These are phyloP conservation scores for Drosophila cognata DNA, from an alignment of 2,888 invertebrate genomes.

Conservation along the genomic window DNA sequence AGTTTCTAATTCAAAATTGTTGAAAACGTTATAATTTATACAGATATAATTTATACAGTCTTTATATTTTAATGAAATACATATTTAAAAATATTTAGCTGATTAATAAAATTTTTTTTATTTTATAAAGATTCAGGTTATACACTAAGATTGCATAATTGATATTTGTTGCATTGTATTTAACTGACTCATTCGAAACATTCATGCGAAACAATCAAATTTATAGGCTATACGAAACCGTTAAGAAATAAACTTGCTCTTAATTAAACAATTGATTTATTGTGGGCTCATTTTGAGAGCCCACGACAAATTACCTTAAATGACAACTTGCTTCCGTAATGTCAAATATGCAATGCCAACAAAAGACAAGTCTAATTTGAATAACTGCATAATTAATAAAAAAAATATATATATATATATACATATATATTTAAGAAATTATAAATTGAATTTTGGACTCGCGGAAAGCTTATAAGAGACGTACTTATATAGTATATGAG, in stretches of 20 bases:
- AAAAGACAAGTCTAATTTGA: conserved; percentile 54
- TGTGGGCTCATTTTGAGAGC: conserved; percentile 17
- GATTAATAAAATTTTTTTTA: neutral
- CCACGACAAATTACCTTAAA: conserved; percentile 57
- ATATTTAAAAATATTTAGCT: neutral
- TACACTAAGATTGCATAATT: no score
- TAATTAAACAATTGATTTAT: conserved; percentile 29
- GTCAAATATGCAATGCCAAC: conserved; percentile 43
- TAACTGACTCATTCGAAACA: conserved; percentile 8
- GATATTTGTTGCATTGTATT: neutral
- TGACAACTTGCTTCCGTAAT: conserved; percentile 73
- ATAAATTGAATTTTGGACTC: conserved; percentile 44
- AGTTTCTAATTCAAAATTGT: no score
- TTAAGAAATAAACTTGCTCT: conserved; percentile 26
- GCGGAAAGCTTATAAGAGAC: conserved; percentile 16
- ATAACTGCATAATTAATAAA: conserved; percentile 68
- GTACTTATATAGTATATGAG: neutral
- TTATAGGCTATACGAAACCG: conserved; percentile 27
- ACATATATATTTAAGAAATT: conserved; percentile 8
- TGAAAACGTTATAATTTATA: neutral
- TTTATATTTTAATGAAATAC: no score
- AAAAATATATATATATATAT: neutral
- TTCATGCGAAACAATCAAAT: conserved; percentile 4
- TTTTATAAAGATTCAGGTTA: neutral
- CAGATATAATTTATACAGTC: neutral